These are phyloP conservation scores for Leptinotarsa texana DNA, from an alignment of 1,140 invertebrate genomes.

Conservation along the genomic window DNA sequence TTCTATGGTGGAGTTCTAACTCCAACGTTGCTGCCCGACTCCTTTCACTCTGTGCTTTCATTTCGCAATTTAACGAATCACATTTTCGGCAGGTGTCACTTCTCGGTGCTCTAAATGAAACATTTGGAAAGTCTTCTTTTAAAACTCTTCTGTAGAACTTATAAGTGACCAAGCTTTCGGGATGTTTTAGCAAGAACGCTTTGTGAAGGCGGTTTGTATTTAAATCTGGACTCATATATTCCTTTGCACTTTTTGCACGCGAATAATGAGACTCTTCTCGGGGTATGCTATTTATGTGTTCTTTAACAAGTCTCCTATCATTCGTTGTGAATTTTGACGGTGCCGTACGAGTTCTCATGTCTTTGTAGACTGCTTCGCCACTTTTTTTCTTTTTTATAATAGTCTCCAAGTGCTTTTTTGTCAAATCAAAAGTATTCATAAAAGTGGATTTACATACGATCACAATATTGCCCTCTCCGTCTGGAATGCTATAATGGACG, in stretches of 20 bases:
- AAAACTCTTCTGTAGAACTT: slow-evolving; percentile 24
- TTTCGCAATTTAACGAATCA: slow-evolving; percentile 25
- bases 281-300: slow-evolving; percentile 23
- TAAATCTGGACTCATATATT: slow-evolving; percentile 33
- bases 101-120: slow-evolving; percentile 27
- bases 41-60: slow-evolving; percentile 20
- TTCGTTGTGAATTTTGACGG: slow-evolving; percentile 6
- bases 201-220: slow-evolving; percentile 26
- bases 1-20: slow-evolving; percentile 24
- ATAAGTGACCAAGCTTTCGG: slow-evolving; percentile 15
- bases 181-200: slow-evolving; percentile 21
- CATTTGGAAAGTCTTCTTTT: slow-evolving; percentile 23
- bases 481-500: slow-evolving; percentile 23
- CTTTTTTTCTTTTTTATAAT: slow-evolving; percentile 24
- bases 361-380: slow-evolving; percentile 10
- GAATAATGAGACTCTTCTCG: slow-evolving; percentile 21
- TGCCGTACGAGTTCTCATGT: slow-evolving; percentile 12
- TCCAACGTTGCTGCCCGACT: slow-evolving; percentile 16
- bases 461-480: slow-evolving; percentile 22
- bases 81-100: slow-evolving; percentile 24
- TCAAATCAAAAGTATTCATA: slow-evolving; percentile 23
- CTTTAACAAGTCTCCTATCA: slow-evolving; percentile 4
- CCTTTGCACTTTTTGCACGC: slow-evolving; percentile 25
- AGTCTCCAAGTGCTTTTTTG: slow-evolving; percentile 17
- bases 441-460: slow-evolving; percentile 27